These are phyloP conservation scores for Todiramphus chloris DNA, from an alignment of 2,113 vertebrate genomes.

Conservation along the genomic window DNA sequence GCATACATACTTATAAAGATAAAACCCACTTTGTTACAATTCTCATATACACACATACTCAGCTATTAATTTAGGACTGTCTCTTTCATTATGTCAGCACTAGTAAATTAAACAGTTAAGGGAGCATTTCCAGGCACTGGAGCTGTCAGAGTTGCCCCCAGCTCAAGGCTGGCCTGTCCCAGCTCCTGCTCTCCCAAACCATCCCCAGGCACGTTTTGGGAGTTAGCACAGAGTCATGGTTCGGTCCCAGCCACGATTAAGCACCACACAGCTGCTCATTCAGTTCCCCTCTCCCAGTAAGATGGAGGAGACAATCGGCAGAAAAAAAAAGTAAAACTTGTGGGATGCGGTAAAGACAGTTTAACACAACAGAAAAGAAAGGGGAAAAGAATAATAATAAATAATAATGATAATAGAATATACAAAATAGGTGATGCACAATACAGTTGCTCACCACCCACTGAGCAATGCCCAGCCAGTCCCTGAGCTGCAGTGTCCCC, in stretches of 20 bases:
- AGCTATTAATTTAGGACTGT: not conserved
- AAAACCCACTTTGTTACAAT: not conserved
- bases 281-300: no score
- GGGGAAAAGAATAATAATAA: not conserved
- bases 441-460: not conserved
- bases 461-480: not conserved
- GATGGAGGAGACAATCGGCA: not conserved
- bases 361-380: not conserved
- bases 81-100: not conserved
- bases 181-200: not conserved
- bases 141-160: not conserved
- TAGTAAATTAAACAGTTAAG: not conserved
- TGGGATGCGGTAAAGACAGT: not conserved
- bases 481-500: not conserved
- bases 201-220: not conserved
- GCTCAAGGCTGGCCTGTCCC: not conserved
- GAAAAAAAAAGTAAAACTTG: not conserved
- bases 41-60: not conserved
- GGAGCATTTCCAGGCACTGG: not conserved
- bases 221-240: not conserved
- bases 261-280: not conserved
- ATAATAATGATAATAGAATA: not conserved
- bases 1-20: not conserved
- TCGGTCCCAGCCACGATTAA: not conserved
- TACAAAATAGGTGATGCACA: not conserved